A percentile compares a stretch with the other conserved stretches of the same genome.
phyloP scores from a whole-genome alignment of 2,113 vertebrate species.

The Daboia siamensis region DNA sequence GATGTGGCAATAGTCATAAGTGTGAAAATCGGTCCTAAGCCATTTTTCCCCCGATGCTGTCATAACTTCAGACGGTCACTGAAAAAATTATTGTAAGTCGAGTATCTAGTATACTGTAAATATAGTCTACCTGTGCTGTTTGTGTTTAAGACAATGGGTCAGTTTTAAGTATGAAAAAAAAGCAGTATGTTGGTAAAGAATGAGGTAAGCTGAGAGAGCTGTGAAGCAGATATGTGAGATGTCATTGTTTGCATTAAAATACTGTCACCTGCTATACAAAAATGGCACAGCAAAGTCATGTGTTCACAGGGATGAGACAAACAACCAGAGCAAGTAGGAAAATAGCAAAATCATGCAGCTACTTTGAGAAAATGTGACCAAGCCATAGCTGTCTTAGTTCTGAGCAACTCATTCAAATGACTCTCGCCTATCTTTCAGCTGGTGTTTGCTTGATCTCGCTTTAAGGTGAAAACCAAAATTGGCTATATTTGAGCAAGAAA shows the following conservation, averaged over 20 bases:
- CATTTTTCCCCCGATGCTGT: not conserved
- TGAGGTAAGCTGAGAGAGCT: not conserved
- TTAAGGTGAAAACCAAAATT: not conserved
- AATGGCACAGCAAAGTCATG: not conserved
- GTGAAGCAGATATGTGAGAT: not conserved
- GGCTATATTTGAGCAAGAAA: not conserved
- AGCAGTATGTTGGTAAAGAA: not conserved
- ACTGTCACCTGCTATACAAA: not conserved
- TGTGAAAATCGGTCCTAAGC: not conserved
- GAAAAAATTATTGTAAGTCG: not conserved
- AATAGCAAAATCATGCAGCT: not conserved
- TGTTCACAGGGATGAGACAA: not conserved
- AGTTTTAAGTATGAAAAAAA: not conserved
- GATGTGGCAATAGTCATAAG: not conserved
- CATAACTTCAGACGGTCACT: not conserved
- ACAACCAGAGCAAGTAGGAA: not conserved
- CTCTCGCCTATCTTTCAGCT: not conserved
- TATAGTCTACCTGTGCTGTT: not conserved
- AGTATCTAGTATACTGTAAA: not conserved
- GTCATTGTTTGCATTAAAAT: not conserved
- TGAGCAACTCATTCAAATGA: not conserved
- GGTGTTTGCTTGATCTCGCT: not conserved
- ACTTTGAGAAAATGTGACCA: not conserved
- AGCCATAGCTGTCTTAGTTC: not conserved
- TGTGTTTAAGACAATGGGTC: not conserved